Base-by-base conservation (phyloP, 2,113 vertebrate genomes). In the Syngnathoides biaculeatus region DNA sequence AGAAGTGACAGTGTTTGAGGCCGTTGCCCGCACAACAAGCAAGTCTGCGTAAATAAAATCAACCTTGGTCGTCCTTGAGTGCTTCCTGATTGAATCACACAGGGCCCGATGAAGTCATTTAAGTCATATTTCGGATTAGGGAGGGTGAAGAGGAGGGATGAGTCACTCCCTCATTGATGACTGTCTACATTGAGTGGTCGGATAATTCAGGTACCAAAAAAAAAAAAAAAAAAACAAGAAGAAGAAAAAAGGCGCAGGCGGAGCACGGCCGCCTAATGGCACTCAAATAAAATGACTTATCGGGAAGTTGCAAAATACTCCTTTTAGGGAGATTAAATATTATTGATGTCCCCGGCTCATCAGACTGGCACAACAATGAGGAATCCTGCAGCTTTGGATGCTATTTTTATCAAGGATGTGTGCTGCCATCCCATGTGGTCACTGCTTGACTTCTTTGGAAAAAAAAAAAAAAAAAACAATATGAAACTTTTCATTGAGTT, bases 311-410 rank as follows among this genome's bases (percentile, higher is more conserved):
- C 74, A 89, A 89, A 89, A 90, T 84, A 87, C 86, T 87, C 86
- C 90, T 92, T 90, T 92, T 89, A 92, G 79, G 80, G 81, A 90
- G 90, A 92, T 92, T 90, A 89, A 91, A 92, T 82, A 81, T 79
- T 82, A 88, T 78, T 57, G 81, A 82, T 86, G 78, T 40, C 66
- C 24, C 55, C 47, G 68, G 53, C 60, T 60, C 64, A 67, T 24
- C 42, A 66, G 26, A 62, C 73, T 24, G 62, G 43, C 64, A 71
- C 74, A 83, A 79, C 73, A 74, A 74, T 74, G 67, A 86, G 68
- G 26, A 83, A 79, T 67, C 64, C 48, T 48, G 35, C 62, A 74
- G 64, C 35, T 65, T 48, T 65, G 57, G 47, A 38, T 75, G 43
- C 13, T 65, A 75, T 75, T 65, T 70, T 82, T 57, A 27, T 17